These are phyloP conservation scores for Pollenia griseotomentosa DNA, from an alignment of 2,888 invertebrate species.

Conservation along the genomic window DNA sequence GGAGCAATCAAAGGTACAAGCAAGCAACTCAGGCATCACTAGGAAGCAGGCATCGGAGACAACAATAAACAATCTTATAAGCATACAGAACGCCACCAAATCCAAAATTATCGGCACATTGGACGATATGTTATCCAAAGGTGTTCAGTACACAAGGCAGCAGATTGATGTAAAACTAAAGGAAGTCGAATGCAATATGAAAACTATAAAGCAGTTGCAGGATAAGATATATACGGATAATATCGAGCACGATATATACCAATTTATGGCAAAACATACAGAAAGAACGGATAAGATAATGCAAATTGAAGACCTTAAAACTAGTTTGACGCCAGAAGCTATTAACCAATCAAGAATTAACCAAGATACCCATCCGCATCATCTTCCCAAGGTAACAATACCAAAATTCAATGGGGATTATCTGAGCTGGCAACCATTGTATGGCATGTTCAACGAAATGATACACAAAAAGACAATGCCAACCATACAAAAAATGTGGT, in stretches of 20 bases:
- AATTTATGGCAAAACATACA: too few species aligned
- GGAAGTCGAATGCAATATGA: not conserved
- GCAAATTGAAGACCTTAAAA: too few species aligned
- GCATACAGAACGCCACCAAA: too few species aligned
- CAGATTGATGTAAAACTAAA: not conserved
- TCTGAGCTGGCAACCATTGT: slow-evolving; percentile 25
- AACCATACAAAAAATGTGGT: not conserved
- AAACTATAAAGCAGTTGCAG: not conserved
- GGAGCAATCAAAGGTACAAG: not conserved
- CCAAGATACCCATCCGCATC: not conserved
- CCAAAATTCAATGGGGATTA: not conserved
- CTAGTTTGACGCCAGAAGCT: not conserved
- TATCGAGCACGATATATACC: too few species aligned
- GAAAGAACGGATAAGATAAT: too few species aligned
- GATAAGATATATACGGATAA: not conserved
- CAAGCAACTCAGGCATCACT: slow-evolving; percentile 9
- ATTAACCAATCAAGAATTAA: not conserved
- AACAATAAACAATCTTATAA: not conserved
- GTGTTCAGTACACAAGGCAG: too few species aligned
- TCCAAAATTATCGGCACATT: too few species aligned
- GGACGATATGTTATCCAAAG: too few species aligned
- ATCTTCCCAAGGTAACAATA: not conserved
- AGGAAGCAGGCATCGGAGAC: not conserved
- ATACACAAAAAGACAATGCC: slow-evolving; percentile 19
- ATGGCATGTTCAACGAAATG: slow-evolving; percentile 15